A percentile compares a stretch with the other conserved stretches of the same genome.
phyloP scores from a whole-genome alignment of 1,140 invertebrate genomes.

The Theocolax elegans region DNA sequence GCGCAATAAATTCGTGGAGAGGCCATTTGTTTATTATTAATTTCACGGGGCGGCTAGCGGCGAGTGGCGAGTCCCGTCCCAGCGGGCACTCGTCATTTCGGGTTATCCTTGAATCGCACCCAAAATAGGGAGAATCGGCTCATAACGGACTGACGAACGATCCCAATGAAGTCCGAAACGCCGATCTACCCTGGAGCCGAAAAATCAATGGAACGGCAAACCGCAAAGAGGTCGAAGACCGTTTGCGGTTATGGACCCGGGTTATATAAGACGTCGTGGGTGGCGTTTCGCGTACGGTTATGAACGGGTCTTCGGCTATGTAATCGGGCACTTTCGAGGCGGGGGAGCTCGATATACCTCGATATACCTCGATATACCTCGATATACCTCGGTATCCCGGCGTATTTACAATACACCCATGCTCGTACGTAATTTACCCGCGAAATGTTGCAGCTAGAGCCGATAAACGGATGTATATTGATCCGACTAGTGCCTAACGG shows the following conservation, averaged over 20 bases:
- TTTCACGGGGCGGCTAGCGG: background rate
- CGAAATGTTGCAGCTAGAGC: no score
- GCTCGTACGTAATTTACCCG: conserved; percentile 47
- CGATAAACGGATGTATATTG: no score
- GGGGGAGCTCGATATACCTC: no score
- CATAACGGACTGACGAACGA: no score
- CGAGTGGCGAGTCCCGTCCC: background rate
- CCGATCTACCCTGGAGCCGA: no score
- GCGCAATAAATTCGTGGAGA: background rate
- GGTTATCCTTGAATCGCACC: no score
- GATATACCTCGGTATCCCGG: conserved; percentile 42
- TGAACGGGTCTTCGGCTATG: background rate
- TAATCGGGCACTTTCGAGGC: conserved; percentile 6
- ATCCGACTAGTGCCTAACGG: no score
- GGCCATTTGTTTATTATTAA: conserved; percentile 2
- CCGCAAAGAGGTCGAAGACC: background rate
- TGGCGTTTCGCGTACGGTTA: no score
- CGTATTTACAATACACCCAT: conserved; percentile 51
- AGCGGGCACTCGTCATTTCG: background rate
- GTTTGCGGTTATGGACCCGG: background rate
- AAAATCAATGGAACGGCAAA: conserved; percentile 9
- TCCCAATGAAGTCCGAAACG: no score
- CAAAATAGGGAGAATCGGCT: no score
- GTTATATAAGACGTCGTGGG: no score
- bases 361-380: no score